Base-by-base conservation (phyloP, 2,888 invertebrate species). In the Tridacna crocea region DNA sequence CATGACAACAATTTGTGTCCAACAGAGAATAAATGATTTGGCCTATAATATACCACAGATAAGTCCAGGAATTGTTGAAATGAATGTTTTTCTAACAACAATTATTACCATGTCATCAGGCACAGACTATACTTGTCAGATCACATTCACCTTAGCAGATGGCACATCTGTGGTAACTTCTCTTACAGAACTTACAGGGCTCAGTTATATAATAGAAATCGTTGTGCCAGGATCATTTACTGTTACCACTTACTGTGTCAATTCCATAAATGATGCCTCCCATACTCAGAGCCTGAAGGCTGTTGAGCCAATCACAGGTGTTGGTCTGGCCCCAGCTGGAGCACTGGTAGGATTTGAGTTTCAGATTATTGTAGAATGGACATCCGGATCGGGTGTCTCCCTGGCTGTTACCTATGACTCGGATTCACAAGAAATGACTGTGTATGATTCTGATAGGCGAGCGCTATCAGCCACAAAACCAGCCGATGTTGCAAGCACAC, bases 111-210 rank as follows among this genome's bases (percentile, higher is more conserved):
- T 92, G 87, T 75, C 89, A 12, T 72, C 82, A 3, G 93, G 93
- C 17, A 90, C 92, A 0, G 83, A 93, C 81, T 93, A 90, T 77
- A 84, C 83, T 11, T 93, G 93, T 63, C 65, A 60, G 1, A 92
- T 92, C 90, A 66, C 63, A 2, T 66, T 73, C 55, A 78, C 83
- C 13, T 88, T 79, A 36, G 88, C 87, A 4, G 92, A 91, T 74
- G 70, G 70, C 12, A 76, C 75, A 12, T 58, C 75, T 4, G 22
- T 78, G 3, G 72, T 58, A 6, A 70, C n/a, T 26, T 17, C 47
- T 24, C 60, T 63, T 13, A 61, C 81, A 13, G 48, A 46, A 0
- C 79, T 55, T 0, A 83, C 79, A 19, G 83, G 84, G 11, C 27
- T 27, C 12, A 75, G 63, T n/a, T 48, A 72, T 36, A 77, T 80